Conservation (phyloP, 2,797 vertebrate species). For the Tragelaphus eurycerus region DNA sequence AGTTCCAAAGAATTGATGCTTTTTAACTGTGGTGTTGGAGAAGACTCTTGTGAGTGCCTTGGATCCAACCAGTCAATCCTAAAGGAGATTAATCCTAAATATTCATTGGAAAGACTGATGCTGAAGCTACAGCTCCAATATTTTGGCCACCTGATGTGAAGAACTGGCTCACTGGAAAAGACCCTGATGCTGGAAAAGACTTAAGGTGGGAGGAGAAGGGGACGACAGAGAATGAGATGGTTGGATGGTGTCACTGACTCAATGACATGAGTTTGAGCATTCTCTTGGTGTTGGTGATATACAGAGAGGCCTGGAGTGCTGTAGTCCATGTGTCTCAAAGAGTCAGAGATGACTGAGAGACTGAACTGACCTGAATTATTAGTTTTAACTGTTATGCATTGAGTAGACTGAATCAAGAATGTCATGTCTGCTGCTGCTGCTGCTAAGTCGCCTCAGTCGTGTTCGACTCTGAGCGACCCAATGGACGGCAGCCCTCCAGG, state of each 20-base stretch:
- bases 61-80: background rate
- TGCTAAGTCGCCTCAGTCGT: too few species aligned
- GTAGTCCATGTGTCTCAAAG: background rate
- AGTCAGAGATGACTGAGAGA: accelerated
- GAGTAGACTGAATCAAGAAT: background rate
- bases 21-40: background rate
- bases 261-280: background rate
- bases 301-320: background rate
- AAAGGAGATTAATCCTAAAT: background rate
- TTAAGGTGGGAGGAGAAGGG: background rate
- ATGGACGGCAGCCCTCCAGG: too few species aligned
- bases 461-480: too few species aligned
- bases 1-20: background rate
- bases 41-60: background rate
- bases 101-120: background rate
- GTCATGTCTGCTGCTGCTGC: background rate
- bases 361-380: background rate
- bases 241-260: background rate
- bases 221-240: background rate
- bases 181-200: background rate
- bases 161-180: background rate
- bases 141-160: background rate
- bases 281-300: too few species aligned
- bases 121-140: background rate
- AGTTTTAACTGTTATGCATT: background rate